Percentiles rank a stretch among this genome's conserved stretches.
Evolutionary conservation across 2,113 vertebrate species (phyloP).

Genomic region (Trichechus manatus): DNA sequence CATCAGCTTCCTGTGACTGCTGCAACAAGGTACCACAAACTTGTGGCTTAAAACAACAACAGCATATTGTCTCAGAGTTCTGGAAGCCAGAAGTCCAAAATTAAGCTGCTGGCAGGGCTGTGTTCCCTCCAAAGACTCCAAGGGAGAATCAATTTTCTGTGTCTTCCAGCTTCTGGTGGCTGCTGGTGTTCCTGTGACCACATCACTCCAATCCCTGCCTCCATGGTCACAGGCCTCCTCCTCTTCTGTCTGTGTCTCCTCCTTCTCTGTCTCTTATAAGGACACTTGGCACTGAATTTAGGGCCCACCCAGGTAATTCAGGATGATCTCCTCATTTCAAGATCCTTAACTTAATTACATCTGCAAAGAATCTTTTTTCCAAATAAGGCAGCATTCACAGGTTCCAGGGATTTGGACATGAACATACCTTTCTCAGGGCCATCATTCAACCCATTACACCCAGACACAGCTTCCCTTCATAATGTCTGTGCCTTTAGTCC

Average conservation of each 20-base stretch:
- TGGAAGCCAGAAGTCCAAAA: neutral
- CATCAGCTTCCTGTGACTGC: neutral
- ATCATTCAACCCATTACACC: neutral
- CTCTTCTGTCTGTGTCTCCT: neutral
- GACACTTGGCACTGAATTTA: neutral
- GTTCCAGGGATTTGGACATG: neutral
- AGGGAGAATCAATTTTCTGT: neutral
- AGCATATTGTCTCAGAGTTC: rapidly evolving
- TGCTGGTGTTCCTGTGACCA: rapidly evolving
- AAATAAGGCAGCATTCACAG: neutral
- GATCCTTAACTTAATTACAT: no score
- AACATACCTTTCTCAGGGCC: neutral
- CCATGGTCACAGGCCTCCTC: neutral
- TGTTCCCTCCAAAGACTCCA: rapidly evolving
- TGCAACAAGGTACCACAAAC: no score
- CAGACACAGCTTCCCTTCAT: neutral
- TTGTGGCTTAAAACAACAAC: neutral
- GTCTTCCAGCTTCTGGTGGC: neutral
- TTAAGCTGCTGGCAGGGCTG: neutral
- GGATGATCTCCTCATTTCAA: neutral
- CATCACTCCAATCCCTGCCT: neutral
- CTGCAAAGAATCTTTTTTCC: neutral
- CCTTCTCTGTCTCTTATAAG: neutral
- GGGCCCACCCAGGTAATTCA: neutral
- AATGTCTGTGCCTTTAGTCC: neutral